Evolutionary conservation across 2,797 vertebrate genomes (phyloP).

Genomic region (Rhadinocentrus ornatus): DNA sequence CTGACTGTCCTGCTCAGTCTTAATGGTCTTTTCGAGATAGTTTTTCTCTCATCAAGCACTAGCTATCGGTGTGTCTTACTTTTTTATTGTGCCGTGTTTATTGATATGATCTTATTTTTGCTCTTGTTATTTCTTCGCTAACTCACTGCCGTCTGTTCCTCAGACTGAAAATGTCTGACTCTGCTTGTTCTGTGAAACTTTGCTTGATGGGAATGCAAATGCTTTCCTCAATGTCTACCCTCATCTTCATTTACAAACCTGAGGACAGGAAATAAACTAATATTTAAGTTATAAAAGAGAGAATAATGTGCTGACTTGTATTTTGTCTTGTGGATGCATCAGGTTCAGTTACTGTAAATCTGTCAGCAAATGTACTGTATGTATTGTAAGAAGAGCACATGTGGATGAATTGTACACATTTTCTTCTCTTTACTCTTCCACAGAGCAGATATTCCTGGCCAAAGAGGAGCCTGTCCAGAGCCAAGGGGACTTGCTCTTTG

Average conservation of each 20-base stretch:
- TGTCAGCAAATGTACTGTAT: slow-evolving; percentile 27
- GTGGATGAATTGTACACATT: slow-evolving; percentile 23
- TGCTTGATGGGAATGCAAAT: not conserved
- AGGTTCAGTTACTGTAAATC: slow-evolving; percentile 5
- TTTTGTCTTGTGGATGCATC: slow-evolving; percentile 24
- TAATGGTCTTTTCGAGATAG: slow-evolving; percentile 26
- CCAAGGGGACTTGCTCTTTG: slow-evolving; percentile 70
- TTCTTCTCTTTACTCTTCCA: slow-evolving; percentile 30
- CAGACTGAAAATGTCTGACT: slow-evolving; percentile 9
- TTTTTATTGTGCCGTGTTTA: slow-evolving; percentile 25
- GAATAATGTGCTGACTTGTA: slow-evolving; percentile 17
- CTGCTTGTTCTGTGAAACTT: slow-evolving; percentile 8
- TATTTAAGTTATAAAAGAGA: not conserved
- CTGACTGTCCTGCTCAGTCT: slow-evolving; percentile 47
- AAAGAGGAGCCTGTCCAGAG: slow-evolving; percentile 66
- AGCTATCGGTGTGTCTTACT: not conserved
- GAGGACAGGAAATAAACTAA: not conserved
- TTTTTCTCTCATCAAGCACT: slow-evolving; percentile 23
- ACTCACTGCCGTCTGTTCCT: slow-evolving; percentile 9
- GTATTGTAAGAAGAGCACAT: slow-evolving; percentile 5
- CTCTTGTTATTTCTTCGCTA: not conserved
- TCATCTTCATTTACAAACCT: slow-evolving; percentile 3
- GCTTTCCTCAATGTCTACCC: not conserved
- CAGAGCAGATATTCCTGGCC: slow-evolving; percentile 47
- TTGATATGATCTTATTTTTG: slow-evolving; percentile 18